Evolutionary conservation across 2,888 invertebrate species (phyloP), one percentile per base, ranked within the genome.

Genomic region (Euplexia lucipara): DNA sequence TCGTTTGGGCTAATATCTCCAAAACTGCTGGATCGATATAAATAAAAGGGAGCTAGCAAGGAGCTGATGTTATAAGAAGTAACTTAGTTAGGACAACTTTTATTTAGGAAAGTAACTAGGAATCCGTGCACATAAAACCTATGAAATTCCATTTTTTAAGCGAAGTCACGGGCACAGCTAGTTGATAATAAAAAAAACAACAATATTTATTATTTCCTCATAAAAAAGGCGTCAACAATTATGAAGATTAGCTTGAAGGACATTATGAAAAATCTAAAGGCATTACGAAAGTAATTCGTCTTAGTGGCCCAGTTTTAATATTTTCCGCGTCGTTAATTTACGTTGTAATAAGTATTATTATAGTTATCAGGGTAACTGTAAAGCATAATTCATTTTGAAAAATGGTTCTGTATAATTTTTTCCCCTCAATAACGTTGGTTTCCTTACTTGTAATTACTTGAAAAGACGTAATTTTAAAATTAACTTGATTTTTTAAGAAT

Each of bases 261-360:
- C 71, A 59, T 41, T 39, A 70, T 76, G 58, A 81, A 75, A 73
- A 76, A 75, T 74, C 51, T 75, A 57, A 59, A 68, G 39, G 16
- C 45, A 56, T 77, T 72, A 65, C 54, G 45, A 61, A 62, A 48
- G 58, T 70, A 74, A 81, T 84, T 71, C 66, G 65, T 84, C 73
- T 75, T 77, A 42, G 41, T 64, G 71, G 53, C 82, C 77, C 34
- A 78, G 52, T 75, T 81, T 59, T 48, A 47, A 66, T 71, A 52
- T 71, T 70, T 78, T 63, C 75, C 63, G 68, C 75, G 79, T 80
- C 69, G 63, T 70, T 80, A 65, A 75, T 72, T 78, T 74, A 62
- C 77, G 10, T 77, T 68, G 49, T 74, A 75, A 72, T 71, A 22
- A 65, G 74, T 68, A 60, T 75, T 56, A 74, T 69, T 70, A 78